Evolutionary conservation across 1,140 invertebrate species (phyloP).

Genomic region (Lutraria rhynchaena): DNA sequence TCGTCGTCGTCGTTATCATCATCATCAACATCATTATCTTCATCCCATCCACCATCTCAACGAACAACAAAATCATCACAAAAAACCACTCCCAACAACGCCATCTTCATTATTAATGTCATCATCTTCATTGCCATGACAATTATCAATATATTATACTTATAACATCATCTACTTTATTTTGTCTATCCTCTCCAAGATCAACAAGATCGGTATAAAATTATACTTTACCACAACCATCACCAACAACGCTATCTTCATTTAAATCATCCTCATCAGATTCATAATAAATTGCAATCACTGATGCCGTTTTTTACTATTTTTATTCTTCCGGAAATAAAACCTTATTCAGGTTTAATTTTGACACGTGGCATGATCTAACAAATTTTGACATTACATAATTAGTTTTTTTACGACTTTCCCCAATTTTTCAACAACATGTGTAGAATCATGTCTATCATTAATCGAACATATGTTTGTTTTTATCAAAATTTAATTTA

Average conservation of each 20-base stretch:
- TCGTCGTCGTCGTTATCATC: background rate
- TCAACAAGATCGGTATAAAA: no score
- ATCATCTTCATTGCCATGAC: background rate
- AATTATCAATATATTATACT: background rate
- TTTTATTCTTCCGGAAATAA: background rate
- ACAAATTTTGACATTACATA: no score
- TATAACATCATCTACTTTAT: background rate
- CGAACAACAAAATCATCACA: no score
- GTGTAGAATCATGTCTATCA: no score
- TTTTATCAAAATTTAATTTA: no score
- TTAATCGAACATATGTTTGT: no score
- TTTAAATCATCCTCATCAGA: background rate
- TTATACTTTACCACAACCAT: slow-evolving; percentile 27
- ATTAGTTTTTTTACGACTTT: no score
- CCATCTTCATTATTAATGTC: background rate
- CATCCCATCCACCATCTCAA: background rate
- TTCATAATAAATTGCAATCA: slow-evolving; percentile 5
- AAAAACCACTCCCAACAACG: no score
- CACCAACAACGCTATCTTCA: slow-evolving; percentile 23
- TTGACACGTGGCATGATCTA: background rate
- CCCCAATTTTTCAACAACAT: no score
- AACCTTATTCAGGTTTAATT: background rate
- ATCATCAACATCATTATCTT: background rate
- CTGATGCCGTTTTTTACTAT: no score
- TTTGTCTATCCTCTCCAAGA: slow-evolving; percentile 2